Base-by-base conservation (phyloP, 2,113 vertebrate genomes). In the Tapirus terrestris region DNA sequence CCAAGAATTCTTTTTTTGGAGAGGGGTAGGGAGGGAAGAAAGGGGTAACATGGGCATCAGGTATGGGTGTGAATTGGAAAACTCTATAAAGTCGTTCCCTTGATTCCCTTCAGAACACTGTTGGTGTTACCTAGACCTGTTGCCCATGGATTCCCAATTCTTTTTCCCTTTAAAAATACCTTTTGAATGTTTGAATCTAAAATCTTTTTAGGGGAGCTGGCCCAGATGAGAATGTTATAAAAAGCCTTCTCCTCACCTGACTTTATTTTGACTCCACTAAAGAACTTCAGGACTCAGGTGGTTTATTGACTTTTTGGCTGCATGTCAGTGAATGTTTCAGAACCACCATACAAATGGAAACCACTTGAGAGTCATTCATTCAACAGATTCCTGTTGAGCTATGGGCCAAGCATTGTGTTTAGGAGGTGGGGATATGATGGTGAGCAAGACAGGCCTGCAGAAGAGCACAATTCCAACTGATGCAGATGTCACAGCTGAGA, bases 121-220 rank as follows among this genome's bases (percentile, higher is more conserved):
- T 65, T 65, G 73, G n/a, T 92, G 31, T 87, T 88, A 25, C 18
- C 79, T 53, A 58, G 58, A 58, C 29, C 0, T 70, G 53, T 91
- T 96, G 91, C 81, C 87, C 79, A 45, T 84, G 84, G 76, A 83
- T 94, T 93, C 96, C 95, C 68, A 91, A 48, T 81, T 70, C 90
- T 94, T 87, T 75, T 53, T 80, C 31, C 31, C 89, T 89, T 91
- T 77, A 77, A 95, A 96, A 95, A 90, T 68, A 67, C 45, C 63
- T 89, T 97, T 95, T 93, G 85, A 97, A 97, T 53, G 29, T 96
- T 94, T 56, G 76, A 87, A 45, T 91, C 85, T 96, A 89, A 97
- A 97, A 67, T 96, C 48, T 93, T 97, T 96, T 83, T 39, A 92
- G 87, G 79, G 87, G 36, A 95, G 51, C 91, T 13, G 8, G 73